Evolutionary conservation across 1,140 invertebrate genomes (phyloP).

Genomic region (Diorhabda sublineata): DNA sequence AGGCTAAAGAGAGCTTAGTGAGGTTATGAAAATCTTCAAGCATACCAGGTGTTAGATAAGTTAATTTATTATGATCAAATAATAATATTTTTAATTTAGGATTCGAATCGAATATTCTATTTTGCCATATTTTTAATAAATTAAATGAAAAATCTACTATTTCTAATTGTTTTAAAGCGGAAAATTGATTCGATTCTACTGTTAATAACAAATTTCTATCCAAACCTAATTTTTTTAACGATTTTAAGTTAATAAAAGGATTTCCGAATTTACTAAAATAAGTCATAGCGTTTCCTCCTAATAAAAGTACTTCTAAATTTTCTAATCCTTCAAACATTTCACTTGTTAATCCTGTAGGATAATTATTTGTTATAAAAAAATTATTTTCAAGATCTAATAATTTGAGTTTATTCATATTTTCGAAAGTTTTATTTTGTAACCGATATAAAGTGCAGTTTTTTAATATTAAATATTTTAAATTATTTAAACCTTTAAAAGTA

Average conservation of each 20-base stretch:
- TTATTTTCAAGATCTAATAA: conserved; percentile 54
- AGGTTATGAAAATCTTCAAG: conserved; percentile 52
- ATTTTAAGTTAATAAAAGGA: conserved; percentile 51
- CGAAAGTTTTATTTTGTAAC: conserved; percentile 49
- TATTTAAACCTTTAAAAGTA: conserved; percentile 49
- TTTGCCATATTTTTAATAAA: conserved; percentile 50
- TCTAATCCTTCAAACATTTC: conserved; percentile 50
- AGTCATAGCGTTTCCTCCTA: conserved; percentile 51
- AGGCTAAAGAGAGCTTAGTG: conserved; percentile 47
- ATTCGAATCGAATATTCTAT: conserved; percentile 48
- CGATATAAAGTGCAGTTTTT: conserved; percentile 52
- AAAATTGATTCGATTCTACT: conserved; percentile 47
- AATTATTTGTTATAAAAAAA: conserved; percentile 42
- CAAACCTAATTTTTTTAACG: conserved; percentile 50
- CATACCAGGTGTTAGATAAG: conserved; percentile 53
- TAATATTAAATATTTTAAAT: conserved; percentile 49
- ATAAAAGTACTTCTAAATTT: conserved; percentile 49
- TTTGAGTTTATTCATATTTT: conserved; percentile 46
- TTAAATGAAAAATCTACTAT: conserved; percentile 52
- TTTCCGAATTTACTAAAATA: conserved; percentile 45
- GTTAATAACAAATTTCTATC: conserved; percentile 50
- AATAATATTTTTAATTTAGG: conserved; percentile 42
- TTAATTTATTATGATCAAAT: conserved; percentile 53
- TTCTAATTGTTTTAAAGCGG: conserved; percentile 47
- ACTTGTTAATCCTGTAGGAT: conserved; percentile 41